A percentile compares a stretch with the other conserved stretches of the same genome.
These are phyloP conservation scores for Uromys caudimaculatus DNA, from an alignment of 2,797 vertebrate species.

Conservation along the genomic window DNA sequence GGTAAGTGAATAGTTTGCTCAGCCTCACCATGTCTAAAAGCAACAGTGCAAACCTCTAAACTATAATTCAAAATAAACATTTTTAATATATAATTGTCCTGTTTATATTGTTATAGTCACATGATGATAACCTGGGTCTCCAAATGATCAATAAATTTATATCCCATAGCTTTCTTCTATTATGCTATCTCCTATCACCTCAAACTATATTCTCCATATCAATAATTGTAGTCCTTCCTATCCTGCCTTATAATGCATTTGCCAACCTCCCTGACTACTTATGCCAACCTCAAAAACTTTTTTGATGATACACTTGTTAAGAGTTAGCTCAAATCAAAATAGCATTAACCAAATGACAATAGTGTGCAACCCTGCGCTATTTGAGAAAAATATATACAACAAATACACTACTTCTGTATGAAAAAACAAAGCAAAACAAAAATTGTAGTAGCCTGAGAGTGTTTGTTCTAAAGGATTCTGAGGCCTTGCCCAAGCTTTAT, in stretches of 20 bases:
- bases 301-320: not conserved
- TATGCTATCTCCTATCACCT: not conserved
- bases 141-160: not conserved
- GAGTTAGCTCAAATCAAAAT: conserved; percentile 15
- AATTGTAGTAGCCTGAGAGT: not conserved
- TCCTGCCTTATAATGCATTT: not conserved
- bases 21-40: not conserved
- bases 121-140: not conserved
- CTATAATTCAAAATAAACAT: not conserved
- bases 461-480: conserved; percentile 52
- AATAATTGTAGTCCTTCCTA: not conserved
- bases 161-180: not conserved
- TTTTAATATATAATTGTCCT: not conserved
- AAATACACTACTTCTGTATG: conserved; percentile 24
- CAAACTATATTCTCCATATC: not conserved
- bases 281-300: not conserved
- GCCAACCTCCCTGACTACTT: not conserved
- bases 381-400: not conserved
- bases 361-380: not conserved
- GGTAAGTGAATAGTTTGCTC: not conserved
- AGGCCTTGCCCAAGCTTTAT: conserved; percentile 13
- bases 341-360: conserved; percentile 26
- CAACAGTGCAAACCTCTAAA: not conserved
- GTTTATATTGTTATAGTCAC: not conserved
- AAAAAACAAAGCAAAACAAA: not conserved